These are phyloP conservation scores for Noctua pronuba DNA, from an alignment of 2,888 invertebrate genomes.

Conservation along the genomic window DNA sequence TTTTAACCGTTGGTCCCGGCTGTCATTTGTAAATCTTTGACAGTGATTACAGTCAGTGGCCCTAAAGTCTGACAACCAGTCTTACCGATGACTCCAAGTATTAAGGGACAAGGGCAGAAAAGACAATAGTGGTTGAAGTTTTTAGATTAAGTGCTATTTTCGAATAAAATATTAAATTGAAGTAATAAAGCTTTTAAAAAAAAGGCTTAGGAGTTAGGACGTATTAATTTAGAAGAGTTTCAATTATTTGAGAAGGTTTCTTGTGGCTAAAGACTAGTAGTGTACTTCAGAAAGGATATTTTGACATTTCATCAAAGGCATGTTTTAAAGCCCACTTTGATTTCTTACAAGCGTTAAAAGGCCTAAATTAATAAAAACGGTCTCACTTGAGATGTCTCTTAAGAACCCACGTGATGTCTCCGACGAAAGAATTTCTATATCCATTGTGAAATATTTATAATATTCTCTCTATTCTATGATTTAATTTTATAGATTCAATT, in stretches of 20 bases:
- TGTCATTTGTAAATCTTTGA: not conserved
- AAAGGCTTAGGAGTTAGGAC: not conserved
- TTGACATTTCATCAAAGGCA: not conserved
- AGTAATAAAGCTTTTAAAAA: not conserved
- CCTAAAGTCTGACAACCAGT: not conserved
- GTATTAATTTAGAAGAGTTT: not conserved
- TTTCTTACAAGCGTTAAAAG: not conserved
- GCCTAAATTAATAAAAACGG: conserved; percentile 15
- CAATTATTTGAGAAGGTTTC: conserved; percentile 6
- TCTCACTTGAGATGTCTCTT: conserved; percentile 7
- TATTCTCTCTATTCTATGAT: not conserved
- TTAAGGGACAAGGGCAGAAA: not conserved
- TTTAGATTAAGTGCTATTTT: not conserved
- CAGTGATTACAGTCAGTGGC: not conserved
- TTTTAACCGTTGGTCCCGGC: not conserved
- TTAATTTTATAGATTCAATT: conserved; percentile 2
- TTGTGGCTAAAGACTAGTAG: not conserved
- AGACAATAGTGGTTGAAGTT: not conserved
- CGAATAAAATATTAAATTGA: not conserved
- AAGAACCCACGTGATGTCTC: conserved; percentile 6
- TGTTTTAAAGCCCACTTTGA: not conserved
- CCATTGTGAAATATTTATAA: not conserved
- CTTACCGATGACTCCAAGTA: not conserved
- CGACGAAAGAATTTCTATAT: not conserved
- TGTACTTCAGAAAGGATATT: not conserved